Percentiles rank a stretch among this genome's conserved stretches.
These are phyloP conservation scores for Gnathonemus longibarbis DNA, from an alignment of 2,113 vertebrate genomes.

Conservation along the genomic window DNA sequence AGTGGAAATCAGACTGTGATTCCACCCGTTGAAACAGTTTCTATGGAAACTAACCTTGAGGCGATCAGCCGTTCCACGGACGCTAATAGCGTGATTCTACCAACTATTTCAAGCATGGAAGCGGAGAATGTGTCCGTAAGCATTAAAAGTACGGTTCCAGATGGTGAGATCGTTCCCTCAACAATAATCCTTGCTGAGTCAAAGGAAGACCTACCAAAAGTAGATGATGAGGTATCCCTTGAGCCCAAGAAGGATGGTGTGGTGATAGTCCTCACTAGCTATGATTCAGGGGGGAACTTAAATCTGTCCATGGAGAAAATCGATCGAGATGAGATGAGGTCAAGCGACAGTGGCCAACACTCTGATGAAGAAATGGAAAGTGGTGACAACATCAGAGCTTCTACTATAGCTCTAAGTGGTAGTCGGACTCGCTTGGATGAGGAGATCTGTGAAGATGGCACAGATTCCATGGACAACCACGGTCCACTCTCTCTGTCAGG, in stretches of 20 bases:
- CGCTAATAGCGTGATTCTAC: not conserved
- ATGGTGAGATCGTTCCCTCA: not conserved
- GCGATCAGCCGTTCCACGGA: not conserved
- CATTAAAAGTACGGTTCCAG: not conserved
- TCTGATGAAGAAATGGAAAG: slow-evolving; percentile 50
- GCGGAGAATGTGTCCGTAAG: not conserved
- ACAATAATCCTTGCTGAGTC: not conserved
- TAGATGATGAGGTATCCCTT: not conserved
- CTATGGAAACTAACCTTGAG: not conserved
- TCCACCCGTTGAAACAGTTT: not conserved
- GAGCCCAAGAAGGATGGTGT: slow-evolving; percentile 1
- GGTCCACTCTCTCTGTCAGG: not conserved
- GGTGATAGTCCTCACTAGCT: slow-evolving; percentile 21
- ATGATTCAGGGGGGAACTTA: slow-evolving; percentile 18
- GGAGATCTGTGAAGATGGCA: slow-evolving; percentile 33
- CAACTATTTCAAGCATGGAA: not conserved
- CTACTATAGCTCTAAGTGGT: slow-evolving; percentile 37
- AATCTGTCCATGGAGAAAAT: slow-evolving; percentile 28
- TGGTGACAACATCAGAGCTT: slow-evolving; percentile 41
- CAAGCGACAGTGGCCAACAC: slow-evolving; percentile 57
- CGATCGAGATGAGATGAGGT: slow-evolving; percentile 50
- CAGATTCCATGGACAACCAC: slow-evolving; percentile 23
- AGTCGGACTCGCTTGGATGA: slow-evolving; percentile 38
- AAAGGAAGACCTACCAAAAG: not conserved
- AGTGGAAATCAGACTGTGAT: not conserved